These are phyloP conservation scores for Drosophila sproati DNA, from an alignment of 1,140 invertebrate species.

Conservation along the genomic window DNA sequence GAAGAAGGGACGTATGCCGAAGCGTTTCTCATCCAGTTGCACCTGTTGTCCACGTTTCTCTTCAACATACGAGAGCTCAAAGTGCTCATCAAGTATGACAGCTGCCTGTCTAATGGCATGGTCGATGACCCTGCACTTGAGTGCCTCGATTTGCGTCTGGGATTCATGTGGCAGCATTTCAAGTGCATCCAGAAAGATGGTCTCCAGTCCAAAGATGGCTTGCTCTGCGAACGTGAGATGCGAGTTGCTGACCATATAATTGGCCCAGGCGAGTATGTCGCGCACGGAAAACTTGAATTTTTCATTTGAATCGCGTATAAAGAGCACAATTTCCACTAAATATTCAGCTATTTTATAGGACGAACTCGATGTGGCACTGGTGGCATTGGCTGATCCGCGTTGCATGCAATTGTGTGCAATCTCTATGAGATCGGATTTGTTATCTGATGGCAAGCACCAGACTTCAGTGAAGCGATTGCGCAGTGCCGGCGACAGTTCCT, in stretches of 20 bases:
- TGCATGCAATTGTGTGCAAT: conserved; percentile 79
- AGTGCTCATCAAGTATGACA: conserved; percentile 47
- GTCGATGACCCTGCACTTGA: conserved; percentile 48
- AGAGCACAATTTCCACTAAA: conserved; percentile 76
- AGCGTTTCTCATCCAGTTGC: conserved; percentile 71
- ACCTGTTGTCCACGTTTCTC: conserved; percentile 62
- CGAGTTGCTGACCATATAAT: conserved; percentile 92
- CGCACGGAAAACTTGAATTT: conserved; percentile 94
- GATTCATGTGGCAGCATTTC: conserved; percentile 86
- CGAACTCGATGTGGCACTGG: neutral
- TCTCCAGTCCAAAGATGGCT: conserved; percentile 94
- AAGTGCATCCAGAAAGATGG: conserved; percentile 96
- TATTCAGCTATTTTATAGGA: conserved; percentile 66
- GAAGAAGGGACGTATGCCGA: conserved; percentile 91
- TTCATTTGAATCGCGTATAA: conserved; percentile 85
- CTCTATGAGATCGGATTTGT: conserved; percentile 89
- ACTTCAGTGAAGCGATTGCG: conserved; percentile 99
- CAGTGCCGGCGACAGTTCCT: conserved; percentile 98
- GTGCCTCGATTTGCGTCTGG: conserved; percentile 56
- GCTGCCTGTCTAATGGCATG: conserved; percentile 61
- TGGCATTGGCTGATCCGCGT: neutral
- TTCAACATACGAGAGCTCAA: conserved; percentile 47
- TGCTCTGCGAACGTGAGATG: conserved; percentile 87
- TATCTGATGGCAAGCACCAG: conserved; percentile 91
- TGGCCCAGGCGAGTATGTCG: conserved; percentile 96